A percentile compares a stretch with the other conserved stretches of the same genome.
Conservation (phyloP, 2,797 vertebrate genomes). For the Tokudaia muenninki region DNA sequence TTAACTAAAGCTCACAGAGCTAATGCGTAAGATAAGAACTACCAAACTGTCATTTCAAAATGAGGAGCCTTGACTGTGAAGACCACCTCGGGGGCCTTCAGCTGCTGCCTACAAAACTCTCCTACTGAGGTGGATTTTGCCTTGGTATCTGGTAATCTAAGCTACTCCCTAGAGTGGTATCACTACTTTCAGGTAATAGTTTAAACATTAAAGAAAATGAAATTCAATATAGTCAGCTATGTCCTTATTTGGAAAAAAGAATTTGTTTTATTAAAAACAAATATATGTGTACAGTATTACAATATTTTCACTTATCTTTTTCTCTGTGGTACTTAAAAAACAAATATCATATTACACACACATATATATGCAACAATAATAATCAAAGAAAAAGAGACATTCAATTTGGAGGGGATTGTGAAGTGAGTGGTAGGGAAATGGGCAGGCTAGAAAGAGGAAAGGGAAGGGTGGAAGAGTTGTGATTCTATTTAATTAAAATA, state of each 20-base stretch:
- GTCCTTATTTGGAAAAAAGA: constrained; percentile 53
- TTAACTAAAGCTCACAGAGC: constrained; percentile 35
- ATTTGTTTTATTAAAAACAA: constrained; percentile 60
- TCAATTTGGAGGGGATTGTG: not conserved
- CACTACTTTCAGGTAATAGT: constrained; percentile 53
- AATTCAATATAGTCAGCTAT: constrained; percentile 35
- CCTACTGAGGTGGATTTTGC: constrained; percentile 31
- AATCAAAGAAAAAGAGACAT: not conserved
- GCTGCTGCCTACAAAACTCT: not conserved
- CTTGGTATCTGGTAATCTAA: constrained; percentile 66
- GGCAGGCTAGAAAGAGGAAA: not conserved
- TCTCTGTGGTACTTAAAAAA: not conserved
- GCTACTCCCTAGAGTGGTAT: constrained; percentile 14
- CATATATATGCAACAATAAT: not conserved
- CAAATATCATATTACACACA: not conserved
- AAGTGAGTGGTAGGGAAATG: no score
- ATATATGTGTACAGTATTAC: not conserved
- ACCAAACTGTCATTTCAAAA: constrained; percentile 61
- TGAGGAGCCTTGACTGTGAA: constrained; percentile 32
- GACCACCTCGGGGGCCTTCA: not conserved
- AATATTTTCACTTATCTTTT: not conserved
- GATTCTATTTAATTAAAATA: not conserved
- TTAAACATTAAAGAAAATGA: constrained; percentile 64
- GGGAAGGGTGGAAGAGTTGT: not conserved
- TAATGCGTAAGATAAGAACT: constrained; percentile 38